phyloP scores from a whole-genome alignment of 2,888 invertebrate genomes.

The Pristionchus entomophagus region DNA sequence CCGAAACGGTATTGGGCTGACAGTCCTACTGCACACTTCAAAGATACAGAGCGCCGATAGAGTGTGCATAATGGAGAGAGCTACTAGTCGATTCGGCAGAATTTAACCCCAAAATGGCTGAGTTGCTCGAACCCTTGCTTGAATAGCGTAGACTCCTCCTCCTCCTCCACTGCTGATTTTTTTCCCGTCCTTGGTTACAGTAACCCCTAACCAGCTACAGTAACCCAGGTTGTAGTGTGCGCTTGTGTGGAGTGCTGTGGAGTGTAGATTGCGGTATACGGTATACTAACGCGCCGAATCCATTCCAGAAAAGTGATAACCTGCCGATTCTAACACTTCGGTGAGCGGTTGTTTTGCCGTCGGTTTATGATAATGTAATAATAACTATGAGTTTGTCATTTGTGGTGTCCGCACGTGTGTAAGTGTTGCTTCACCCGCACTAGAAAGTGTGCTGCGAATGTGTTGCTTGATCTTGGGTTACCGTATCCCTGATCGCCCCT shows the following conservation, averaged over 20 bases:
- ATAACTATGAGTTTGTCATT: background rate
- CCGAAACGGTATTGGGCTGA: too few species aligned
- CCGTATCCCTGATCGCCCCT: background rate
- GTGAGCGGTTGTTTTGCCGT: background rate
- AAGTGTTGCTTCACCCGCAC: background rate
- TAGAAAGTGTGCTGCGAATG: background rate
- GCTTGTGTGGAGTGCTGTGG: background rate
- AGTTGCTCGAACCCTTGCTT: background rate
- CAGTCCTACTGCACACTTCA: too few species aligned
- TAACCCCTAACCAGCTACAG: background rate
- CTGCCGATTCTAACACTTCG: constrained; percentile 29
- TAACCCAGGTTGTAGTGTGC: background rate
- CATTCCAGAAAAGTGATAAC: constrained; percentile 17
- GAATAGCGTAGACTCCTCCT: background rate
- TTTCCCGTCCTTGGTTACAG: background rate
- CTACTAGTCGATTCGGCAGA: too few species aligned
- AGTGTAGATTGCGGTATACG: background rate
- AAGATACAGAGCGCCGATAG: too few species aligned
- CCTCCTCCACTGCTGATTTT: background rate
- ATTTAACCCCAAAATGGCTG: background rate
- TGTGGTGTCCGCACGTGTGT: background rate
- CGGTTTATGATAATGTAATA: background rate
- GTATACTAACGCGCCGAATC: constrained; percentile 16
- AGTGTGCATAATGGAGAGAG: too few species aligned
- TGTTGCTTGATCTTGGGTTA: background rate